Base-by-base conservation (phyloP, 2,797 vertebrate species). In the Rhinatrema bivittatum region DNA sequence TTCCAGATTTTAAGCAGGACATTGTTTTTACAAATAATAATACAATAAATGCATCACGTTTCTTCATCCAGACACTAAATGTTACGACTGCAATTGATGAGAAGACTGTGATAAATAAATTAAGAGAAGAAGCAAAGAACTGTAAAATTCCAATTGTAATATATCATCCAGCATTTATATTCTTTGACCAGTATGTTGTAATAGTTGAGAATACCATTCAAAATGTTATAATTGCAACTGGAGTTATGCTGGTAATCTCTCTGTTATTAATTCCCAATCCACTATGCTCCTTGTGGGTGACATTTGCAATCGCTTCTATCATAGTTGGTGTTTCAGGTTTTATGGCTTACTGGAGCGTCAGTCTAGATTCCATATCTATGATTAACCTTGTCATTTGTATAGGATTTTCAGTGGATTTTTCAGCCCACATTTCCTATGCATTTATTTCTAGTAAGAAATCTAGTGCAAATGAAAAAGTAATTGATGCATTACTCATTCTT, bases 351-450 rank as follows among this genome's bases (percentile, higher is more conserved):
- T 90, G 89, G 79, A 51, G 46, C 0, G 53, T 93, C 9, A 88
- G 29, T 46, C 76, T 93, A 7, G 87, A 94, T 55, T 88, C 84
- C 47, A 87, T 91, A 60, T 92, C 90, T 32, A 87, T 91, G 86
- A 91, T 92, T 54, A 90, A 89, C 72, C 68, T 93, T 46, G 66
- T 91, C 29, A 90, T 90, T 62, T 88, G 90, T 39, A 86, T 91
- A 5, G 90, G 88, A 4, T 93, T 94, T 69, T 91, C 90, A 1
- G 90, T 94, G 1, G 85, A 91, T 59, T 93, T 91, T 55, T 91
- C 87, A n/a, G 86, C 87, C 18, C 90, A 92, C 7, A n/a, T n/a
- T n/a, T n/a, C n/a, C n/a, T 91, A 90, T 26, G 62, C 75, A 8
- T 91, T 87, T 48, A 76, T 89, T 48, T 78, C 72, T 0, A 90